Percentiles rank a stretch among this genome's conserved stretches.
Evolutionary conservation across 2,797 vertebrate species (phyloP).

Genomic region (Clarias platycephalus): DNA sequence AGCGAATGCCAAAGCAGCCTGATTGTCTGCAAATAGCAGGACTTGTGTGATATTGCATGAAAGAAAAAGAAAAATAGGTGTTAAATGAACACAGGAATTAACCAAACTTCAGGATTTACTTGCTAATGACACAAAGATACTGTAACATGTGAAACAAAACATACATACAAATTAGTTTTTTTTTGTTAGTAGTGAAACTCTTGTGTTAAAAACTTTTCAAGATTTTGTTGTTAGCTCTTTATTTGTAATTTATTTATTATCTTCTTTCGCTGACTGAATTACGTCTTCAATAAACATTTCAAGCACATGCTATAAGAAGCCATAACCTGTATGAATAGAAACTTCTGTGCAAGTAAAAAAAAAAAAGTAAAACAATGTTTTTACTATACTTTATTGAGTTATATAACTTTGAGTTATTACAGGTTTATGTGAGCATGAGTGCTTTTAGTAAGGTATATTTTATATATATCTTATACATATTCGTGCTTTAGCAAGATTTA

Average conservation of each 20-base stretch:
- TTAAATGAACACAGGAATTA: conserved; percentile 24
- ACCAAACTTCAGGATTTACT: conserved; percentile 26
- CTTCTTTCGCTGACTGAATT: conserved; percentile 36
- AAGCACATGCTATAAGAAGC: conserved; percentile 34
- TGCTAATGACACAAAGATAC: conserved; percentile 22
- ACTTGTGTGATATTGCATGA: conserved; percentile 43
- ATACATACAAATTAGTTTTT: neutral
- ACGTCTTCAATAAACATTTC: neutral
- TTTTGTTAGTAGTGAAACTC: conserved; percentile 20
- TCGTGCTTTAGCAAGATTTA: conserved; percentile 25
- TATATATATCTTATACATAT: no score
- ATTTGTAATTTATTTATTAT: conserved; percentile 57
- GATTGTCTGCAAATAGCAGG: conserved; percentile 39
- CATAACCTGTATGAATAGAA: conserved; percentile 26
- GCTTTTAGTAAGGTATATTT: no score
- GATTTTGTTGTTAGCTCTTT: conserved; percentile 35
- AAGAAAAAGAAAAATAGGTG: conserved; percentile 5
- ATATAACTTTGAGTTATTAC: neutral
- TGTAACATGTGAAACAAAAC: conserved; percentile 4
- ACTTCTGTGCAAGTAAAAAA: neutral
- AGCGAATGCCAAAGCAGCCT: conserved; percentile 52
- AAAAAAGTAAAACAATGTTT: conserved; percentile 7
- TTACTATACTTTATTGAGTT: conserved; percentile 3
- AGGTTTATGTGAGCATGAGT: conserved; percentile 39
- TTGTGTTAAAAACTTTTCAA: conserved; percentile 18